Evolutionary conservation across 2,888 invertebrate genomes (phyloP), one percentile per base, ranked within the genome.

Genomic region (Podotricha telesiphe): DNA sequence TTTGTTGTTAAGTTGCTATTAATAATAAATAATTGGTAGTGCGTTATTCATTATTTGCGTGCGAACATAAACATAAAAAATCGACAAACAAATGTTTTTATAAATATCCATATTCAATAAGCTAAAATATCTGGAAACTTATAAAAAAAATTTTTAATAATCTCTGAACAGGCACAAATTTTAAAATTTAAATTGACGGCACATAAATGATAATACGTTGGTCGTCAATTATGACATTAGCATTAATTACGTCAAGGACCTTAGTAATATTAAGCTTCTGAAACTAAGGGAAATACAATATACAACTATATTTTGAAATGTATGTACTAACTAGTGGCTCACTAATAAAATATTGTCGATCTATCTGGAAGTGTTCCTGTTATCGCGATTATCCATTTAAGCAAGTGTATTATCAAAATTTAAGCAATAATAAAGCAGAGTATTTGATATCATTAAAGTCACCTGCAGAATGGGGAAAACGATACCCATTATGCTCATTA

Each of bases 301-400:
- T 55, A 11, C 11, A 5, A 34, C 0, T 34, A 17, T 17, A 55
- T 37, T 37, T 55, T 11, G 17, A 45, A 13, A 59, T 59, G 59
- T 45, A 28, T 45, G 22, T 59, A n/a, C 45, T 59, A 11, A 45
- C 45, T 45, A 59, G 11, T 45, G 42, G 13, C 22, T 11, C 17
- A 28, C 28, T 45, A 0, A 28, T 45, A 10, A 45, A 17, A 19
- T 50, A 19, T 65, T 64, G 68, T n/a, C 70, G 63, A 34, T 48
- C 40, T 15, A 15, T 62, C 34, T 67, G 67, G 70, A 67, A 40
- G 53, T 56, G 34, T 65, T 62, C 62, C 17, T 67, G 47, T 48
- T 51, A 64, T 48, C 65, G 51, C 20, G 55, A 65, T 34, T 51
- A 45, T 51, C 47, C 45, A 53, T 10, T 37, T 8, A 69, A 55